Evolutionary conservation across 2,113 vertebrate genomes (phyloP).

Genomic region (Colossoma macropomum): DNA sequence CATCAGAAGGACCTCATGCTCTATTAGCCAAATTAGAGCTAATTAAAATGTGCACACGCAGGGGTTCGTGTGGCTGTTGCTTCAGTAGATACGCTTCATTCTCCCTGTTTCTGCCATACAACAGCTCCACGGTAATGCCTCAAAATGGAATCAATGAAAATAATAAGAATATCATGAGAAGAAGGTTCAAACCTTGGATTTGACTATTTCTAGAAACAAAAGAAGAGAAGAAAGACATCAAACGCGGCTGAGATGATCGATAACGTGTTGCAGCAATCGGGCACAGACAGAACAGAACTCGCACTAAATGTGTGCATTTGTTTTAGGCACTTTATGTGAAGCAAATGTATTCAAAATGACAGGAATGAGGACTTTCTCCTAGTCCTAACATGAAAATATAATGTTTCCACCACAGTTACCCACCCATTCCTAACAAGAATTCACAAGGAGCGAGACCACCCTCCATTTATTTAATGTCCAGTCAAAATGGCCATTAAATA

Average conservation of each 20-base stretch:
- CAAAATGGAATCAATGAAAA: neutral
- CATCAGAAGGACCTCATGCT: slow-evolving; percentile 45
- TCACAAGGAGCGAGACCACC: no score
- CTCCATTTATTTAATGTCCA: no score
- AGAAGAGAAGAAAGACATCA: slow-evolving; percentile 14
- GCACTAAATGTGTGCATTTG: neutral
- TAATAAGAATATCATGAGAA: neutral
- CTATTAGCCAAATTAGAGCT: slow-evolving; percentile 60
- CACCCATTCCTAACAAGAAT: no score
- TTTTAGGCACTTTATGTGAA: neutral
- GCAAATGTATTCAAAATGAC: neutral
- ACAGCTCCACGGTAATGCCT: slow-evolving; percentile 9
- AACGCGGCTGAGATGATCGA: neutral
- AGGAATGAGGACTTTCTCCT: neutral
- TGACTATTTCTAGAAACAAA: neutral
- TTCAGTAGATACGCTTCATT: slow-evolving; percentile 34
- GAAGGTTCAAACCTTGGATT: neutral
- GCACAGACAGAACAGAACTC: neutral
- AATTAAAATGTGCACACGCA: slow-evolving; percentile 57
- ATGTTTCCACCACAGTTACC: no score
- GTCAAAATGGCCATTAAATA: no score
- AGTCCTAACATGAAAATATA: no score
- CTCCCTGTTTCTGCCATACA: neutral
- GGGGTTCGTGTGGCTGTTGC: slow-evolving; percentile 30
- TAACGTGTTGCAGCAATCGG: neutral